Evolutionary conservation across 2,888 invertebrate genomes (phyloP), one percentile per base, ranked within the genome.

Genomic region (Agrochola macilenta): DNA sequence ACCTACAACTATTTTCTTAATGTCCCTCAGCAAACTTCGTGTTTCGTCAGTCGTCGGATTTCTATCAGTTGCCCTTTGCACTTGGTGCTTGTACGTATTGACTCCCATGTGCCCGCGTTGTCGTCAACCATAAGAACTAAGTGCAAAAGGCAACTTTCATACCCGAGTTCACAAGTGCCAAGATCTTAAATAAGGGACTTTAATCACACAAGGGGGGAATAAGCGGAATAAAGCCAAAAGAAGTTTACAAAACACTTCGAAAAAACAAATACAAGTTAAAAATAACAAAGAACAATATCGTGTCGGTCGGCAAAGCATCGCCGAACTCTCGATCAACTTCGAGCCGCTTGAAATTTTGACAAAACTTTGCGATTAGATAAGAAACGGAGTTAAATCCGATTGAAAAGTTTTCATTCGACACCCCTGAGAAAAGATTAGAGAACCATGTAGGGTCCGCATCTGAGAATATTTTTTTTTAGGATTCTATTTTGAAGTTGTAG

Each of bases 321-420:
- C n/a, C 26, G 5, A 87, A 88, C 83, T 89, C 88, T 81, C 85
- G 86, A 87, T 90, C 87, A 93, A 91, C 91, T 92, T 60, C 60
- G 69, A 76, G 78, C 76, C 90, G 90, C 93, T 93, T 87, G 90
- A 93, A 94, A 94, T 93, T 95, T 94, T 91, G 93, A 93, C 93
- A 92, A 89, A 93, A 94, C 93, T 95, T 94, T 86, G 81, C 92
- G 95, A 94, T 95, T 93, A 94, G 93, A 94, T 94, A 95, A 94
- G 93, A 90, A 92, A 91, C 90, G 87, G 91, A 93, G 94, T 93
- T 92, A 92, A 93, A 94, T 94, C 94, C 93, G 93, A 95, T 95
- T 94, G 94, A 90, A 91, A 95, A 95, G 93, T 95, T 96, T 93
- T 87, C 91, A 91, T 91, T 91, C 92, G 92, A 92, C 93, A 91